Base-by-base conservation (phyloP, 2,113 vertebrate species). In the Motacilla tschutschensis region DNA sequence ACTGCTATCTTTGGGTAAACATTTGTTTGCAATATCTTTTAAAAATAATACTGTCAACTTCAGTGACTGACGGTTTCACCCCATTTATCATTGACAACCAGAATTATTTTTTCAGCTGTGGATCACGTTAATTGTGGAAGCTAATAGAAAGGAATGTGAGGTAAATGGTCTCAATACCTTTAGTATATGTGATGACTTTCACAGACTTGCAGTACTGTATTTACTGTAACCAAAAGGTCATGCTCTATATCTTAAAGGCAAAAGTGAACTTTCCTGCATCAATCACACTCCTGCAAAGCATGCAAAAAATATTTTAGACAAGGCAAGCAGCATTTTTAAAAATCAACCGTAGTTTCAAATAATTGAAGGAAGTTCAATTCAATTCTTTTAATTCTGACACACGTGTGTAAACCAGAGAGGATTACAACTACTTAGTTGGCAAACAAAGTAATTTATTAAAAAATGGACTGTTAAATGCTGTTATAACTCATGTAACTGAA, bases 21-120 rank as follows among this genome's bases (percentile, higher is more conserved):
- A 89, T 93, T 96, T 97, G 96, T 96, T 96, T 96, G 95, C 82
- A 92, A 70, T 94, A 96, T 95, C 92, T 94, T 95, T 95, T 89
- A 41, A 95, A 96, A 96, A 95, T 89, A 96, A 82, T 92, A 92
- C 76, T 79, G 76, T 85, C 40, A 14, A 63, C 90, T 89, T 86
- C 62, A 71, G 87, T 92, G 95, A 95, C 89, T 95, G 95, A 90
- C 92, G 85, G 92, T 90, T 95, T 40, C 69, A 93, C 90, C 82
- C 88, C 79, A 96, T 95, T 94, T 90, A 96, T 97, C 97, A 96
- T 95, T 92, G 95, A 95, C 89, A 72, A 79, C 60, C 38, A 85
- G 66, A 88, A 94, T 91, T 97, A 97, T 97, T 97, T 97, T 97
- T 93, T 96, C 97, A 97, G 96, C 97, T 97, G 97, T 94, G 95